A percentile compares a stretch with the other conserved stretches of the same genome.
Conservation (phyloP, 2,888 invertebrate genomes). For the Villa cingulata region DNA sequence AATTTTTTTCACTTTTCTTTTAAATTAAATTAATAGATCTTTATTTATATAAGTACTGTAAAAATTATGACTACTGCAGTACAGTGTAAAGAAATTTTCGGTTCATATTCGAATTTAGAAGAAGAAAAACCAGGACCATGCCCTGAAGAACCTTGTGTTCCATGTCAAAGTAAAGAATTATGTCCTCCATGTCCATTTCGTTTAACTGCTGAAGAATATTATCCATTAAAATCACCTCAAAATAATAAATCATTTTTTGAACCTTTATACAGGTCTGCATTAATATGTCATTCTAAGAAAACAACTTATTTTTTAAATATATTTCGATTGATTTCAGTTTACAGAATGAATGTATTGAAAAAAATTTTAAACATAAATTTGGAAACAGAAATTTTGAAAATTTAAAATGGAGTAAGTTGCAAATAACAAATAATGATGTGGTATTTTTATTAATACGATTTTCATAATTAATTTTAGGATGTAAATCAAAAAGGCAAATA, state of each 20-base stretch:
- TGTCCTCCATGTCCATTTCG: background rate
- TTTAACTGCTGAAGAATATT: no score
- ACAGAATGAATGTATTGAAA: no score
- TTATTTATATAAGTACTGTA: no score
- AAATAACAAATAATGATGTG: background rate
- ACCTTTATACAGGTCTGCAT: no score
- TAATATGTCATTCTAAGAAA: no score
- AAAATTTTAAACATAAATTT: background rate
- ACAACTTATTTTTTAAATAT: no score
- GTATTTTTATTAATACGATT: background rate
- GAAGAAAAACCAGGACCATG: background rate
- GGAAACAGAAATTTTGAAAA: background rate
- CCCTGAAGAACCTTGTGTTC: background rate
- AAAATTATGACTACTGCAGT: background rate
- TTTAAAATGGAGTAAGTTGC: background rate
- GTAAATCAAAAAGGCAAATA: background rate
- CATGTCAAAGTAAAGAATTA: background rate
- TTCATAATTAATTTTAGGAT: background rate
- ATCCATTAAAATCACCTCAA: no score
- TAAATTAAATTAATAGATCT: no score
- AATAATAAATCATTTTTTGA: no score
- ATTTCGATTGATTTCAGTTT: no score
- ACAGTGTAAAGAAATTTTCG: background rate
- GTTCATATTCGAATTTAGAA: background rate
- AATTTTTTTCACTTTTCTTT: no score